Conservation (phyloP, 1,140 invertebrate genomes). For the Drosophila leontia region DNA sequence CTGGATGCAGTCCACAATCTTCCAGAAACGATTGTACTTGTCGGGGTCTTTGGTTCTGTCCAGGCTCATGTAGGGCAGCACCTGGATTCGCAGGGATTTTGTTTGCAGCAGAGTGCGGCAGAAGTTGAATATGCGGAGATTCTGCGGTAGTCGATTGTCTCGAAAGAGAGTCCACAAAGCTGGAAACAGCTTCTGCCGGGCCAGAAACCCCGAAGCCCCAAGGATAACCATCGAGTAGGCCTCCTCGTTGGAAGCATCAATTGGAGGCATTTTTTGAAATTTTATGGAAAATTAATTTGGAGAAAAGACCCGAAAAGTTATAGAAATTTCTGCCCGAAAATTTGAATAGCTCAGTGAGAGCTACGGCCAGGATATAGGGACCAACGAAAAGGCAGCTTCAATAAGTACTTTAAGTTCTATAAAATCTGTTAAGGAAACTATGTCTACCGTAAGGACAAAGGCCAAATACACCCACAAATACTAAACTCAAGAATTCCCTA, state of each 20-base stretch:
- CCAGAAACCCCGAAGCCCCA: constrained; percentile 56
- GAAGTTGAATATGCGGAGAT: constrained; percentile 55
- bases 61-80: constrained; percentile 55
- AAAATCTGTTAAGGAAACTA: neutral
- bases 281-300: constrained; percentile 26
- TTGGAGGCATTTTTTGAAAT: constrained; percentile 42
- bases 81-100: constrained; percentile 37
- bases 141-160: constrained; percentile 58
- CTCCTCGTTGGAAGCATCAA: constrained; percentile 46
- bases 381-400: neutral
- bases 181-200: constrained; percentile 51
- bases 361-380: neutral
- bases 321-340: neutral
- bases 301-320: neutral
- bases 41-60: constrained; percentile 40
- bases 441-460: neutral
- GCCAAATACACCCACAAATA: neutral
- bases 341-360: constrained; percentile 1
- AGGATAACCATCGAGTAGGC: constrained; percentile 63
- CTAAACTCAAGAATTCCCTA: neutral
- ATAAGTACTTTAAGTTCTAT: neutral
- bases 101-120: constrained; percentile 45
- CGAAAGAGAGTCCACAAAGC: constrained; percentile 63
- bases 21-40: constrained; percentile 71
- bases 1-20: constrained; percentile 45